A percentile compares a stretch with the other conserved stretches of the same genome.
These are phyloP conservation scores for Capromys pilorides DNA, from an alignment of 2,797 vertebrate genomes.

Conservation along the genomic window DNA sequence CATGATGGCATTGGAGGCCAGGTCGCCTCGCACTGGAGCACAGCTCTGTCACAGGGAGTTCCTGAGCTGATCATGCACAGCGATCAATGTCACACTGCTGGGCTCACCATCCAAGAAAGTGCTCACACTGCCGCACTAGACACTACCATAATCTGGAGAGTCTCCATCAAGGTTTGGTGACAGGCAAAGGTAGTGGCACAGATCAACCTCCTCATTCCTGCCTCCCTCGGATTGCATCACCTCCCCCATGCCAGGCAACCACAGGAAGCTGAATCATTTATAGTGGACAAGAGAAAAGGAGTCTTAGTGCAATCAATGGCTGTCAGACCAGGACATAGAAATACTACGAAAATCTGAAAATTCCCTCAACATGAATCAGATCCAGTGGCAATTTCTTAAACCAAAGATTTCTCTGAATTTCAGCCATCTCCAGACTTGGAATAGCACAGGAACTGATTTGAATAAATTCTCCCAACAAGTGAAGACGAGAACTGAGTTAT, in stretches of 20 bases:
- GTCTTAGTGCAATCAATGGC: not conserved
- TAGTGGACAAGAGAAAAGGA: not conserved
- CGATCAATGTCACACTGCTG: not conserved
- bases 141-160: not conserved
- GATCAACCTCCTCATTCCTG: not conserved
- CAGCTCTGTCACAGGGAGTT: not conserved
- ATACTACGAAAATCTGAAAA: constrained; percentile 10
- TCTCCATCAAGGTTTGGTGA: not conserved
- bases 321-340: not conserved
- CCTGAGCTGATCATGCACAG: not conserved
- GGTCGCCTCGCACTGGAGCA: not conserved
- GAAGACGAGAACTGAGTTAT: constrained; percentile 17
- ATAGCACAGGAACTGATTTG: not conserved
- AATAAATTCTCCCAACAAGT: constrained; percentile 17
- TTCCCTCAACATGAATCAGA: not conserved
- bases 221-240: not conserved
- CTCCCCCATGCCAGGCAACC: not conserved
- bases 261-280: not conserved
- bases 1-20: not conserved
- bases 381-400: constrained; percentile 2
- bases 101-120: not conserved
- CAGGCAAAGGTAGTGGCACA: not conserved
- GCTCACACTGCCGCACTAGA: not conserved
- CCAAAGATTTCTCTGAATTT: constrained; percentile 22
- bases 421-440: not conserved